Conservation (phyloP, 1,140 invertebrate genomes). For the Gerris buenoi region DNA sequence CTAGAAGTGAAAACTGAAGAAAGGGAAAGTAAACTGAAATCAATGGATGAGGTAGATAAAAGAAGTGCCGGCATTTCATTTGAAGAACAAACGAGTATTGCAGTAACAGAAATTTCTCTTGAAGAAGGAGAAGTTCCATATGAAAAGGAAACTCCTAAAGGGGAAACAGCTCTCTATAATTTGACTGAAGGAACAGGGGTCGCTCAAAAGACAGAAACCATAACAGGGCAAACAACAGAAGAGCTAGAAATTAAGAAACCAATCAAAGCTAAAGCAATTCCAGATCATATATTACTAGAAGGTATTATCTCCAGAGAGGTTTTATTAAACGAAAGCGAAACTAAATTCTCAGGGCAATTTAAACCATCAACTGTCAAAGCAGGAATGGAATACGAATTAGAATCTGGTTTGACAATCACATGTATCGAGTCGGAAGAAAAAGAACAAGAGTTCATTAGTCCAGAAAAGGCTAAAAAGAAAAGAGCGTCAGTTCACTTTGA, state of each 20-base stretch:
- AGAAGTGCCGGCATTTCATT: conserved; percentile 30
- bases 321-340: conserved; percentile 25
- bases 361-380: conserved; percentile 19
- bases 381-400: conserved; percentile 16
- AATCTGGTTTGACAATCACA: conserved; percentile 21
- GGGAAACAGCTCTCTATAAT: conserved; percentile 25
- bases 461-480: conserved; percentile 9
- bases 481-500: conserved; percentile 29
- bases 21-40: conserved; percentile 30
- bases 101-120: conserved; percentile 33
- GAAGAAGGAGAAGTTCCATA: conserved; percentile 34
- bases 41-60: conserved; percentile 20
- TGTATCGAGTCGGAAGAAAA: conserved; percentile 23
- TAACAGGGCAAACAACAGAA: conserved; percentile 3
- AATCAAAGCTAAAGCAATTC: conserved; percentile 17
- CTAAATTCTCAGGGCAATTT: conserved; percentile 19
- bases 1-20: conserved; percentile 33
- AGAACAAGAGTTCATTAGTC: conserved; percentile 18
- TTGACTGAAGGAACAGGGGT: conserved; percentile 25
- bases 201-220: conserved; percentile 6
- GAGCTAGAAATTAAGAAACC: conserved; percentile 20
- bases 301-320: conserved; percentile 25
- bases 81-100: conserved; percentile 30
- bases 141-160: conserved; percentile 21
- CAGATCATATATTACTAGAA: conserved; percentile 26